Evolutionary conservation across 2,888 invertebrate genomes (phyloP), one percentile per base, ranked within the genome.

Genomic region (Masnerella sp.): DNA sequence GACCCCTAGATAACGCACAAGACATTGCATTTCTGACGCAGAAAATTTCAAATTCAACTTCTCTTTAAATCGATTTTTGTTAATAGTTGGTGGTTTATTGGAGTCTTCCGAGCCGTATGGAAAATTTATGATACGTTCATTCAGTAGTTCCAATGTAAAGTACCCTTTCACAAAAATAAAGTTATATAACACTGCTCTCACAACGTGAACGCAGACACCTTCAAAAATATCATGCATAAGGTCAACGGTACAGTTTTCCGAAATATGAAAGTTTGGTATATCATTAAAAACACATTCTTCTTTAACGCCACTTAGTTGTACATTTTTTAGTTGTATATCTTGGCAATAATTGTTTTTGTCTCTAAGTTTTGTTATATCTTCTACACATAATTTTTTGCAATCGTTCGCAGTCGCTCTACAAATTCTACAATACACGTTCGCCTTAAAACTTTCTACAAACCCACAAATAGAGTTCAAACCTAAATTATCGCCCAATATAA

Each of bases 341-440:
- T 47, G 43, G 42, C 76, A 76, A 75, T 79, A 80, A 45, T 73
- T 38, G 52, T 38, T 38, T 30, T 74, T 75, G 15, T 38, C 14
- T 32, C 80, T 62, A 14, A 80, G 36, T 12, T 58, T 18, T 22
- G 14, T 2, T 56, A 17, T n/a, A 25, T 77, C 58, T 78, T 78
- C 75, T 11, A n/a, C 11, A 28, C 17, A 43, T 51, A 75, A 47
- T 25, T n/a, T 64, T 34, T 65, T 38, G 11, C 70, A 72, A 47
- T 75, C 75, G 32, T 65, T 43, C 38, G 71, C 70, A 30, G 51
- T 45, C 11, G 51, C 51, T 76, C 54, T 74, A 75, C 81, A 82
- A 51, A 81, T 75, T 47, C 83, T 65, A 65, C 82, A 83, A 56
- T 58, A 80, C 59, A 47, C 67, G 18, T 78, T 75, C 17, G 71